Evolutionary conservation across 2,888 invertebrate species (phyloP).

Genomic region (Acanthosepion esculentum): DNA sequence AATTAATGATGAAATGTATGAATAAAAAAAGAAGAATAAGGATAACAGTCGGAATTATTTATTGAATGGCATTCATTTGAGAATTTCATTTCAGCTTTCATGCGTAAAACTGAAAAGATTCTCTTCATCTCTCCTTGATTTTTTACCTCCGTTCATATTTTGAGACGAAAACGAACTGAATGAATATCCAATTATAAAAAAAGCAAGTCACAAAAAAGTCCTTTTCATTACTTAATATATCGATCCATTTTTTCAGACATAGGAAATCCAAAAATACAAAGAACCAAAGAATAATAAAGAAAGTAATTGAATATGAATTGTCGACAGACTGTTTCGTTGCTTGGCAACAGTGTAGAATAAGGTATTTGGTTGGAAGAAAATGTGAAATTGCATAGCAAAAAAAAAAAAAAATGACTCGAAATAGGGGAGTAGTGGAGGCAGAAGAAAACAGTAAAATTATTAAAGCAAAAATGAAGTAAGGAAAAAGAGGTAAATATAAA

Average conservation of each 20-base stretch:
- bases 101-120: too few species aligned
- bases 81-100: too few species aligned
- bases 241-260: background rate
- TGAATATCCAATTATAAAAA: too few species aligned
- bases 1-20: too few species aligned
- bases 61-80: too few species aligned
- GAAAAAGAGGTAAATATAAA: background rate
- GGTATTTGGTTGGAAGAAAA: background rate
- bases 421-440: too few species aligned
- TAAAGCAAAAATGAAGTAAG: background rate
- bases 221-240: background rate
- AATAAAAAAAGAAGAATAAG: too few species aligned
- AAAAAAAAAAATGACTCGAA: background rate
- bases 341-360: background rate
- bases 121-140: too few species aligned
- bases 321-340: background rate
- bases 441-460: background rate
- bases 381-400: background rate
- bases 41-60: too few species aligned
- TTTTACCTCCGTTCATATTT: background rate
- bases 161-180: background rate
- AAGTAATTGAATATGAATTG: background rate
- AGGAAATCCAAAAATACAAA: background rate
- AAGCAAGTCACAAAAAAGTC: background rate
- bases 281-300: too few species aligned